phyloP scores from a whole-genome alignment of 2,797 vertebrate genomes.

The Xiphophorus birchmanni region DNA sequence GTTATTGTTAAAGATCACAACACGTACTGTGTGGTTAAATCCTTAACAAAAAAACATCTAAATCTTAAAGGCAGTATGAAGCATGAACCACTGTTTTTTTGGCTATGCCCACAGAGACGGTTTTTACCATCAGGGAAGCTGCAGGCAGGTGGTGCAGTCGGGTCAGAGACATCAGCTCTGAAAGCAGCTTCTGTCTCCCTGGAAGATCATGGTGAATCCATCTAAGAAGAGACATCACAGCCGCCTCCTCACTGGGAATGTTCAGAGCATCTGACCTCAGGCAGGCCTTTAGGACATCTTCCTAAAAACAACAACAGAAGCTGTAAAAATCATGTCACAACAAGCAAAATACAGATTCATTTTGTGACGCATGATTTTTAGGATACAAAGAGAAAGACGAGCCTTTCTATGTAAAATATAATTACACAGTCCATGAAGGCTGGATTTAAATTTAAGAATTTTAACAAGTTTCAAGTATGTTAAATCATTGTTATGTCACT shows the following conservation, averaged over 20 bases:
- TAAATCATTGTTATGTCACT: background rate
- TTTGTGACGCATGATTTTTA: background rate
- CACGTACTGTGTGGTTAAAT: background rate
- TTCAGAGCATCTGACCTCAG: conserved; percentile 86
- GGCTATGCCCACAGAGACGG: background rate
- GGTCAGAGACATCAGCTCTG: conserved; percentile 86
- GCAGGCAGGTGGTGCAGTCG: conserved; percentile 91
- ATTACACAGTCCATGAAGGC: background rate
- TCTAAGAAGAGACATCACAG: conserved; percentile 84
- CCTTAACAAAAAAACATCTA: background rate
- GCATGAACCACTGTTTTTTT: background rate
- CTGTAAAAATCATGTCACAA: background rate
- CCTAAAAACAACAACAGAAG: conserved; percentile 45
- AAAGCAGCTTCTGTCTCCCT: conserved; percentile 81
- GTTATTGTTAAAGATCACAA: background rate
- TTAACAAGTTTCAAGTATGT: background rate
- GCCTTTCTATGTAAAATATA: background rate
- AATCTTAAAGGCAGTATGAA: background rate
- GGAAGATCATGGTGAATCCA: conserved; percentile 86
- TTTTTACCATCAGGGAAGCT: conserved; percentile 81
- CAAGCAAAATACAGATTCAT: background rate
- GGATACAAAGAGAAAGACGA: background rate
- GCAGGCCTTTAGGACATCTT: conserved; percentile 86
- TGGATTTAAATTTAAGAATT: background rate
- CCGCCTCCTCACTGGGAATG: conserved; percentile 88